These are phyloP conservation scores for Astatoreochromis straeleni DNA, from an alignment of 2,113 vertebrate species.

Conservation along the genomic window DNA sequence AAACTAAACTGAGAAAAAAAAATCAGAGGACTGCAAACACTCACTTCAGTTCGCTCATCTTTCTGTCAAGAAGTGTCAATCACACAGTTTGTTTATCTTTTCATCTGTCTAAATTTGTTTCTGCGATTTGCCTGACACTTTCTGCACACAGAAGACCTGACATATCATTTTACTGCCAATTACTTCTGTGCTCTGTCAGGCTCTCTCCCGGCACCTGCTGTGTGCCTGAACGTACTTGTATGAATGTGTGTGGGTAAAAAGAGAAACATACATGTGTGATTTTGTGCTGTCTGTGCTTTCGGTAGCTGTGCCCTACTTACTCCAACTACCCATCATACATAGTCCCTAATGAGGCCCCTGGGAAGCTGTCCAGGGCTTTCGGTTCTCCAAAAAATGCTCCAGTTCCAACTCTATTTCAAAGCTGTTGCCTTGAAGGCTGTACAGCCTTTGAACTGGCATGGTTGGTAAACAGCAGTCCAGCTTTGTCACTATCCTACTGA, in stretches of 20 bases:
- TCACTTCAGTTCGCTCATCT: neutral
- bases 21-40: neutral
- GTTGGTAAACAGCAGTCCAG: neutral
- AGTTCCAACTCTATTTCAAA: slow-evolving; percentile 37
- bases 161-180: slow-evolving; percentile 43
- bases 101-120: neutral
- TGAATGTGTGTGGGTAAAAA: neutral
- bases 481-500: neutral
- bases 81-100: neutral
- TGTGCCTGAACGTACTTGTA: neutral
- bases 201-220: neutral
- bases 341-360: slow-evolving; percentile 64
- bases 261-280: neutral
- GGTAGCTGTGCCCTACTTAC: slow-evolving; percentile 40
- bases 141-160: neutral
- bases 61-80: neutral
- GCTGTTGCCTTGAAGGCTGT: slow-evolving; percentile 16
- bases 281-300: slow-evolving; percentile 8
- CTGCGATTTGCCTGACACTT: neutral
- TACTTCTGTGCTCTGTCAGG: slow-evolving; percentile 9
- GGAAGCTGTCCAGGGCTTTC: slow-evolving; percentile 40
- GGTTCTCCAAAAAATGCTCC: slow-evolving; percentile 25
- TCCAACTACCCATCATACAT: slow-evolving; percentile 27
- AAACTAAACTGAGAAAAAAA: neutral
- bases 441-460: slow-evolving; percentile 24